These are phyloP conservation scores for Erpetoichthys calabaricus DNA, from an alignment of 2,797 vertebrate species.

Conservation along the genomic window DNA sequence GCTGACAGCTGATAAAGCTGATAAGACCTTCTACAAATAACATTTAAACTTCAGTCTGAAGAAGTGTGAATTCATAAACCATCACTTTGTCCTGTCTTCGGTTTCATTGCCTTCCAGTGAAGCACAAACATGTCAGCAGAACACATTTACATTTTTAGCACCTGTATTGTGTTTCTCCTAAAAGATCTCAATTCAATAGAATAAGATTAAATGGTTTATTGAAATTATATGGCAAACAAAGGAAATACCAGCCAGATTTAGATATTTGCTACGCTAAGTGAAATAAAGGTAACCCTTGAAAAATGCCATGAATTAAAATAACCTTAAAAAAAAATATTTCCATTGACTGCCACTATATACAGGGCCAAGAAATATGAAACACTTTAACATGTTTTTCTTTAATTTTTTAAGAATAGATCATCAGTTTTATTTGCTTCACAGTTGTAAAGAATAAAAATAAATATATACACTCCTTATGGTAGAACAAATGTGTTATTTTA, in stretches of 20 bases:
- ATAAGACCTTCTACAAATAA: conserved; percentile 27
- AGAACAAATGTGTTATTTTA: no score
- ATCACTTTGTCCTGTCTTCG: conserved; percentile 12
- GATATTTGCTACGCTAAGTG: no score
- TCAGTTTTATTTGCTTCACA: no score
- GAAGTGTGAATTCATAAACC: conserved; percentile 19
- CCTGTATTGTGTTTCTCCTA: conserved; percentile 32
- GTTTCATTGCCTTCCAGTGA: conserved; percentile 15
- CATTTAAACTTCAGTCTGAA: conserved; percentile 20
- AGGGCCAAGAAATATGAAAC: no score
- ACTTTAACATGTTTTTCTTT: no score
- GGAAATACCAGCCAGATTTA: conserved; percentile 24
- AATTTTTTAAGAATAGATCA: no score
- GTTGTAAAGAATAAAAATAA: no score
- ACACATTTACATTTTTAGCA: conserved; percentile 25
- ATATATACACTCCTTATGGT: no score
- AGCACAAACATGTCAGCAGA: conserved; percentile 23
- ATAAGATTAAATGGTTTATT: conserved; percentile 19
- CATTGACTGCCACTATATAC: no score
- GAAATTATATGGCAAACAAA: conserved; percentile 30
- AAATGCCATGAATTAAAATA: no score
- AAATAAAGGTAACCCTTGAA: no score
- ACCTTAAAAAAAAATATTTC: no score
- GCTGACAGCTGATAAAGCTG: conserved; percentile 34
- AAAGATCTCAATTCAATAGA: conserved; percentile 18